Evolutionary conservation across 2,113 vertebrate genomes (phyloP), one percentile per base, ranked within the genome.

Genomic region (Thalassoma bifasciatum): DNA sequence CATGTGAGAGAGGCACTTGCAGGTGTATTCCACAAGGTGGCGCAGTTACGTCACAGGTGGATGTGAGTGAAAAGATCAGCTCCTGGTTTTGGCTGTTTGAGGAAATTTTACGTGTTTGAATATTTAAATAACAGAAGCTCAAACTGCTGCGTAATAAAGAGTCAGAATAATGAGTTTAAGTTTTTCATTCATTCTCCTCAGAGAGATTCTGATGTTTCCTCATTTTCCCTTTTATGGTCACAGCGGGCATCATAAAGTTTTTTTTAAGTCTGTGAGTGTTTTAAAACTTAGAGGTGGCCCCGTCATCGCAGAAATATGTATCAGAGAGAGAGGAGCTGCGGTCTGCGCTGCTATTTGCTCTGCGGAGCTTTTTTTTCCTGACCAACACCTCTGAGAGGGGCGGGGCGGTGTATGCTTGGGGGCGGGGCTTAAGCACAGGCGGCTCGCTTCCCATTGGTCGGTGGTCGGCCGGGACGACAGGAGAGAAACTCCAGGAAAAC

Each of bases 211-310:
- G 63, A 51, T 17, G 50, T 40, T 14, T 9, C 9, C 42, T 57
- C 13, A 10, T 70, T 63, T 85, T 63, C 50, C 89, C 88, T 91
- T 91, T 85, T 91, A 91, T 85, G 89, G 90, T 66, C 66, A 75
- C 19, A 66, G 34, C 13, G 37, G 67, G 77, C 77, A 81, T 56
- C 53, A 46, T 57, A 17, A 67, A 54, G n/a, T n/a, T 30, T 30
- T 30, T 30, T 38, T 34, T 62, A 65, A 54, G 30, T 22, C 60
- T 58, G 17, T 7, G 36, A 46, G 50, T 79, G 85, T 65, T 77
- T 65, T 66, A 79, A 57, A 74, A 49, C 60, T 81, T 36, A 64
- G 75, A 72, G 22, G 71, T 50, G 66, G 67, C 63, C 64, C 11
- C 69, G 86, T 90, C 87, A 91, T 65, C 54, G 51, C 74, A 46